phyloP scores from a whole-genome alignment of 2,888 invertebrate genomes.

The Yponomeuta cagnagella region DNA sequence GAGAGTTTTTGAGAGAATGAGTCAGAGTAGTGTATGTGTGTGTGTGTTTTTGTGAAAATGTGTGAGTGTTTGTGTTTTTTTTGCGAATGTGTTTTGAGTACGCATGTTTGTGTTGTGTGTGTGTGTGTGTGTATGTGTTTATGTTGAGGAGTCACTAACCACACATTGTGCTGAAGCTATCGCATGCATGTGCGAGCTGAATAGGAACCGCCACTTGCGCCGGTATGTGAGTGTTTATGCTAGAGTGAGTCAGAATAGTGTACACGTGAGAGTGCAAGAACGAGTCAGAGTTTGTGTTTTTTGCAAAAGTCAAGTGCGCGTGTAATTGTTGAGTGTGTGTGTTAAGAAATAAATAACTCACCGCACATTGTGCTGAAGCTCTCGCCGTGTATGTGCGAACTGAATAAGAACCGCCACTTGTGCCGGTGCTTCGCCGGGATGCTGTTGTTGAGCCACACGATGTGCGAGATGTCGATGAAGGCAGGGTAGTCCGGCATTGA shows the following conservation, averaged over 20 bases:
- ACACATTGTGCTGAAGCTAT: conserved; percentile 90
- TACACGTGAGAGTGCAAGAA: no score
- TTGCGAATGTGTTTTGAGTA: no score
- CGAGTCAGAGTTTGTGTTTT: no score
- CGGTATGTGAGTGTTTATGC: conserved; percentile 49
- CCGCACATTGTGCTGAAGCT: conserved; percentile 89
- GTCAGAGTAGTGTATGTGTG: no score
- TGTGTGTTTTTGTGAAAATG: no score
- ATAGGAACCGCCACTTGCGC: conserved; percentile 90
- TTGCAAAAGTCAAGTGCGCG: background rate
- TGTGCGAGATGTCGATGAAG: conserved; percentile 83
- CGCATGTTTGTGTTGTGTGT: no score
- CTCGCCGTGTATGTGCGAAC: conserved; percentile 91
- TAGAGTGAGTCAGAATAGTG: no score
- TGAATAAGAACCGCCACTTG: conserved; percentile 92
- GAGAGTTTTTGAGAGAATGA: no score
- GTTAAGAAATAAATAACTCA: conserved; percentile 29
- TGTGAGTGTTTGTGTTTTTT: no score
- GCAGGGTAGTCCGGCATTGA: conserved; percentile 86
- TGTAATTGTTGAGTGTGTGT: background rate
- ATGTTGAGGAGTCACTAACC: conserved; percentile 42
- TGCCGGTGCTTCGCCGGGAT: conserved; percentile 83
- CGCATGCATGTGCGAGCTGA: conserved; percentile 90
- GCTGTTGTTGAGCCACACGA: conserved; percentile 87
- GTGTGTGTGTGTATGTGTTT: no score